phyloP scores from a whole-genome alignment of 2,888 invertebrate genomes.

The Spodoptera littoralis region DNA sequence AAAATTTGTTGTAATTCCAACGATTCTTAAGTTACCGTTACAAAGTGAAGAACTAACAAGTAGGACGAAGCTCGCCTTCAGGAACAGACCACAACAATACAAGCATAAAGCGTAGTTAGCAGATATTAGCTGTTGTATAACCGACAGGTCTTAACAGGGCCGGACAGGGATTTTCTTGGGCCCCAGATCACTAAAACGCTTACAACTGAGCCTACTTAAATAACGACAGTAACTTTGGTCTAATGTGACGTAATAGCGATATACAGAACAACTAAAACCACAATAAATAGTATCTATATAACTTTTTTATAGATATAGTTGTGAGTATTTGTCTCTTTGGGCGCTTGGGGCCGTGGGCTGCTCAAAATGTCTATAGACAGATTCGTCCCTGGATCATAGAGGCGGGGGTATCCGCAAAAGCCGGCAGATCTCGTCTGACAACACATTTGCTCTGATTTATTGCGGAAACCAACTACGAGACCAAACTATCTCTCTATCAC shows the following conservation, averaged over 20 bases:
- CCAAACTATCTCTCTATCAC: slow-evolving; percentile 54
- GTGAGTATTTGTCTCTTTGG: too few species aligned
- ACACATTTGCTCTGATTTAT: slow-evolving; percentile 62
- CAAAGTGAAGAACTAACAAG: slow-evolving; percentile 3
- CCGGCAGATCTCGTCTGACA: slow-evolving; percentile 38
- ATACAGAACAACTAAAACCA: too few species aligned
- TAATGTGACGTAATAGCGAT: too few species aligned
- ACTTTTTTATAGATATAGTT: too few species aligned
- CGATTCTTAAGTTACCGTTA: slow-evolving; percentile 6
- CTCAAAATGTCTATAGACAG: too few species aligned
- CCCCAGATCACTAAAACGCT: too few species aligned
- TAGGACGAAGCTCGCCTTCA: slow-evolving; percentile 1
- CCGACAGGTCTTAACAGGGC: slow-evolving; percentile 1
- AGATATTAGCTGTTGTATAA: slow-evolving; percentile 26
- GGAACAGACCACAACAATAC: slow-evolving; percentile 33
- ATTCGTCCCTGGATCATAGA: slow-evolving; percentile 1
- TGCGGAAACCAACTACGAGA: slow-evolving; percentile 56
- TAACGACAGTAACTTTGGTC: too few species aligned
- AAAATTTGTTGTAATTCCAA: neutral
- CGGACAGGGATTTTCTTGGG: too few species aligned
- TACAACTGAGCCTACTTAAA: too few species aligned
- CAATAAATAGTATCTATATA: too few species aligned
- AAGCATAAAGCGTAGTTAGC: slow-evolving; percentile 27
- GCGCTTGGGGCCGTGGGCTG: too few species aligned
- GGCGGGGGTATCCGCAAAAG: slow-evolving; percentile 21